Conservation (phyloP, 2,888 invertebrate genomes). For the Halocaridina rubra region DNA sequence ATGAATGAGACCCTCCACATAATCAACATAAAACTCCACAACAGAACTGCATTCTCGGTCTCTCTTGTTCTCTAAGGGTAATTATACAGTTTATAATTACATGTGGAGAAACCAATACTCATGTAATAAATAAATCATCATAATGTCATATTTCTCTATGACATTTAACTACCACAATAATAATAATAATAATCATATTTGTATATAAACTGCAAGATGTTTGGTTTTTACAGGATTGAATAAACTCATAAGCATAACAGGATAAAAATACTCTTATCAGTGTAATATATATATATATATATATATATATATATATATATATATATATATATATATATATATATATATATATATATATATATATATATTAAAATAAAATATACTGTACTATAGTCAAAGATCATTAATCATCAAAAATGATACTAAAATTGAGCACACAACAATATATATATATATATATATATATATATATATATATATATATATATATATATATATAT, state of each 20-base stretch:
- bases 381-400: not conserved
- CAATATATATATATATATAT: too few relatives aligned
- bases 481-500: not conserved
- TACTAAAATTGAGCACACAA: slow-evolving; percentile 9
- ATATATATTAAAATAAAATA: not conserved
- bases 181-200: too few relatives aligned
- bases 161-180: too few relatives aligned
- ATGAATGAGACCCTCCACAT: too few relatives aligned
- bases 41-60: too few relatives aligned
- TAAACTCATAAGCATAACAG: not conserved
- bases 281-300: not conserved
- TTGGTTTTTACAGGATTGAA: not conserved
- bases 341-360: not conserved
- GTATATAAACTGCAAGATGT: too few relatives aligned
- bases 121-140: too few relatives aligned
- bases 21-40: too few relatives aligned
- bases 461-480: not conserved
- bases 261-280: not conserved
- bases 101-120: too few relatives aligned
- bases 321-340: not conserved
- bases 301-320: not conserved
- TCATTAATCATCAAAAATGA: slow-evolving; percentile 1
- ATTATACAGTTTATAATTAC: too few relatives aligned
- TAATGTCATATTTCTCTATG: too few relatives aligned
- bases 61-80: too few relatives aligned